phyloP scores from a whole-genome alignment of 2,888 invertebrate species.

The Hipparchia sbordonii region DNA sequence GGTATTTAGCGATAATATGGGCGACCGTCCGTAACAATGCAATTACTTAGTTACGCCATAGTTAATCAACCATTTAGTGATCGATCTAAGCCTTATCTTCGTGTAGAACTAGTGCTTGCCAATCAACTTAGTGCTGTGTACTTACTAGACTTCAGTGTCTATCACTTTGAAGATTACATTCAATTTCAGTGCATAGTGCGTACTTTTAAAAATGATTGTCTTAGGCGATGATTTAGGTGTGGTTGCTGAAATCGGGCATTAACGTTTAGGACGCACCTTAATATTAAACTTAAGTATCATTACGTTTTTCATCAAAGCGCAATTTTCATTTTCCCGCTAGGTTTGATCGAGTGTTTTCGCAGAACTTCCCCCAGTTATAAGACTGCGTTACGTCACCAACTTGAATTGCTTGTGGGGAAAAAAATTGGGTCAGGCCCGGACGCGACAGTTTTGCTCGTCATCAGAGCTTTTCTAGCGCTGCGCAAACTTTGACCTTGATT shows the following conservation, averaged over 20 bases:
- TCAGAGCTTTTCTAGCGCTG: slow-evolving; percentile 36
- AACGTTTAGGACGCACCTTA: too few species aligned
- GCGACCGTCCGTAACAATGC: slow-evolving; percentile 15
- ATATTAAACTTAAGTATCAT: too few species aligned
- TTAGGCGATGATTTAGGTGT: too few species aligned
- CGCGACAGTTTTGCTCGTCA: slow-evolving; percentile 44
- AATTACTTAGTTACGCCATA: slow-evolving; percentile 21
- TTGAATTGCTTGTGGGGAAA: slow-evolving; percentile 44
- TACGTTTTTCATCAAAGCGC: neutral
- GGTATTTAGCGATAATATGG: slow-evolving; percentile 5
- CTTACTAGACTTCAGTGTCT: too few species aligned
- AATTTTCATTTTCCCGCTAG: slow-evolving; percentile 11
- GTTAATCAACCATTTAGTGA: slow-evolving; percentile 12
- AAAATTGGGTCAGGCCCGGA: slow-evolving; percentile 46
- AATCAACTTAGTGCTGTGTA: too few species aligned
- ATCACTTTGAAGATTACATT: too few species aligned
- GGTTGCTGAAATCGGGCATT: too few species aligned
- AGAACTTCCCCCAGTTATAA: slow-evolving; percentile 36
- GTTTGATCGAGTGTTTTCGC: slow-evolving; percentile 25
- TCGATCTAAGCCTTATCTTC: slow-evolving; percentile 15
- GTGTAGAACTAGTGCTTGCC: neutral
- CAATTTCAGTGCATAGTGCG: too few species aligned
- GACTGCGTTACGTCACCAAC: slow-evolving; percentile 45
- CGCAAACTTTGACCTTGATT: slow-evolving; percentile 31
- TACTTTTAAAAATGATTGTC: too few species aligned